phyloP scores from a whole-genome alignment of 2,888 invertebrate species.

The Mythimna vitellina region DNA sequence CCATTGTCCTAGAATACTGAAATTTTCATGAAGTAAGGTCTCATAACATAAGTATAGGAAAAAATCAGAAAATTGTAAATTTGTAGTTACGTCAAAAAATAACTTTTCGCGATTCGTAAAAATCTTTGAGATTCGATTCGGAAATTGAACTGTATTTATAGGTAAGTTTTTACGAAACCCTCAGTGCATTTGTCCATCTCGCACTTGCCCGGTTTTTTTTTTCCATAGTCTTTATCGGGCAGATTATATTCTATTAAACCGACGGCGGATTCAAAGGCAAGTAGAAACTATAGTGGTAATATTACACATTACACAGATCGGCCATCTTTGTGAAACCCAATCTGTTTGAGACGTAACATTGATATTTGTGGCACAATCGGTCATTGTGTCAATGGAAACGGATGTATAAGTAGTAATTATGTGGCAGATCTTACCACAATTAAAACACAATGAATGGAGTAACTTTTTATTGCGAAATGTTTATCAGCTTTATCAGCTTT shows the following conservation, averaged over 20 bases:
- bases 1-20: too few species aligned
- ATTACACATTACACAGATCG: slow-evolving; percentile 47
- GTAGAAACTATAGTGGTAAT: slow-evolving; percentile 15
- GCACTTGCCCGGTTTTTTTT: neutral
- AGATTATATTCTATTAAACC: slow-evolving; percentile 12
- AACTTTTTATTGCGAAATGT: neutral
- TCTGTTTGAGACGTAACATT: slow-evolving; percentile 70
- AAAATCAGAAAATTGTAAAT: too few species aligned
- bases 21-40: too few species aligned
- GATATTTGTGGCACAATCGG: slow-evolving; percentile 66
- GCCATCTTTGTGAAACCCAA: slow-evolving; percentile 74
- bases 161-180: too few species aligned
- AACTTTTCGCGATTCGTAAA: too few species aligned
- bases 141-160: too few species aligned
- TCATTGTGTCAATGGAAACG: slow-evolving; percentile 48
- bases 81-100: too few species aligned
- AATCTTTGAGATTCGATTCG: too few species aligned
- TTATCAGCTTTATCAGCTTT: too few species aligned
- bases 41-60: too few species aligned
- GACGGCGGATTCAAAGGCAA: neutral
- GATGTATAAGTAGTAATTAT: slow-evolving; percentile 68
- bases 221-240: neutral
- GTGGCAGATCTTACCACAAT: slow-evolving; percentile 37
- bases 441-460: neutral
- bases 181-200: too few species aligned